A percentile compares a stretch with the other conserved stretches of the same genome.
These are phyloP conservation scores for Boloria euphrosyne DNA, from an alignment of 2,888 invertebrate genomes.

Conservation along the genomic window DNA sequence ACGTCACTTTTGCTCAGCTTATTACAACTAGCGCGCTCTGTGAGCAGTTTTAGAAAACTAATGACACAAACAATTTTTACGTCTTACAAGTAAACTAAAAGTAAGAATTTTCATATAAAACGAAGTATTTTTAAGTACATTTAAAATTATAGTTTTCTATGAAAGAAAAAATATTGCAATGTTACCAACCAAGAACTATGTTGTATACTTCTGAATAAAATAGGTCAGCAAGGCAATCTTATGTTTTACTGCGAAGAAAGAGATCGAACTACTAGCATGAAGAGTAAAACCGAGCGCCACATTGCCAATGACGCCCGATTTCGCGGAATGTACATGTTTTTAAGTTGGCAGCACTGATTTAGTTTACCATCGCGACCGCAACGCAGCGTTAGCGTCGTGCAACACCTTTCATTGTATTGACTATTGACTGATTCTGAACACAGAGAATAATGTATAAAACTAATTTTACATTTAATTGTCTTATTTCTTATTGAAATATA, in stretches of 20 bases:
- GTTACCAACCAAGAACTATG: slow-evolving; percentile 18
- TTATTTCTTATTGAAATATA: slow-evolving; percentile 77
- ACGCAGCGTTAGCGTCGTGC: slow-evolving; percentile 84
- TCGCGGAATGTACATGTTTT: slow-evolving; percentile 65
- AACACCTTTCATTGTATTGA: slow-evolving; percentile 89
- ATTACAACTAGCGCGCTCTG: slow-evolving; percentile 33
- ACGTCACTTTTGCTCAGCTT: slow-evolving; percentile 15
- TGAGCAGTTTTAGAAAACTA: slow-evolving; percentile 19
- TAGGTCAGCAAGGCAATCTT: slow-evolving; percentile 47
- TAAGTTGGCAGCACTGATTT: slow-evolving; percentile 72
- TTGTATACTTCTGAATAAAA: slow-evolving; percentile 29
- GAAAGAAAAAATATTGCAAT: background rate
- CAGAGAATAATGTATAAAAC: slow-evolving; percentile 85
- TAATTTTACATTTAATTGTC: slow-evolving; percentile 83
- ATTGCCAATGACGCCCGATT: slow-evolving; percentile 76
- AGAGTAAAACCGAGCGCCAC: slow-evolving; percentile 65
- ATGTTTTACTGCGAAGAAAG: slow-evolving; percentile 50
- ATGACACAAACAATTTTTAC: slow-evolving; percentile 32
- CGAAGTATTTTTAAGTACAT: slow-evolving; percentile 1
- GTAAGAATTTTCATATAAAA: slow-evolving; percentile 4
- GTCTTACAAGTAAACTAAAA: background rate
- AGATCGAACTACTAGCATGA: slow-evolving; percentile 57
- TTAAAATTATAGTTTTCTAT: slow-evolving; percentile 1
- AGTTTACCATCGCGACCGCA: slow-evolving; percentile 82
- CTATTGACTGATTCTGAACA: slow-evolving; percentile 86